A percentile compares a stretch with the other conserved stretches of the same genome.
These are phyloP conservation scores for Myotis yumanensis DNA, from an alignment of 2,113 vertebrate species.

Conservation along the genomic window DNA sequence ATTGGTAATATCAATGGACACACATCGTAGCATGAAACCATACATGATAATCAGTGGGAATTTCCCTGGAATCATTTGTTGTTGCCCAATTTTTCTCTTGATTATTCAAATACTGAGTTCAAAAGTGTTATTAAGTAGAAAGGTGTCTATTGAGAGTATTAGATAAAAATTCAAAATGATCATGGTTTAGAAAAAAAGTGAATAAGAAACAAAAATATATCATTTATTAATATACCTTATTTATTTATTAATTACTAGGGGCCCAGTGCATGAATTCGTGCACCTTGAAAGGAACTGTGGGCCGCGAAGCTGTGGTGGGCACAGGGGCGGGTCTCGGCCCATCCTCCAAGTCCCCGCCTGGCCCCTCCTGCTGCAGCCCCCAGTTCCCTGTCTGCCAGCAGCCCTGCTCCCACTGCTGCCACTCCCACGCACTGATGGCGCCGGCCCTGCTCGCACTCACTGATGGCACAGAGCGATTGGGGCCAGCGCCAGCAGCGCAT, in stretches of 20 bases:
- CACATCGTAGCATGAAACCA: neutral
- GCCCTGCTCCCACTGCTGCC: no score
- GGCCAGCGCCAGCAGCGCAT: no score
- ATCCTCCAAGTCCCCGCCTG: no score
- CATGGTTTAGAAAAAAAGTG: neutral
- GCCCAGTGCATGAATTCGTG: no score
- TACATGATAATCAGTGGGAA: neutral
- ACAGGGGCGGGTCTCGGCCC: no score
- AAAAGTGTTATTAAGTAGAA: neutral
- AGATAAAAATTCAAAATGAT: neutral
- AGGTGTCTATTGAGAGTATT: neutral
- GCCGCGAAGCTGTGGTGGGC: no score
- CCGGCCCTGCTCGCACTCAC: no score
- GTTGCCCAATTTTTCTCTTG: neutral
- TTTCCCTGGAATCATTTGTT: neutral
- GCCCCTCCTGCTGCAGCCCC: no score
- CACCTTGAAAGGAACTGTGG: no score
- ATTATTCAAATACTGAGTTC: neutral
- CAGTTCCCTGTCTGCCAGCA: no score
- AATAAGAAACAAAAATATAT: neutral
- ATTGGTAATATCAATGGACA: neutral
- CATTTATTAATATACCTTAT: neutral
- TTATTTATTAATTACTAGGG: neutral
- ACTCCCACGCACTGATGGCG: fast-evolving
- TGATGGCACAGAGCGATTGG: no score